A percentile compares a stretch with the other conserved stretches of the same genome.
These are phyloP conservation scores for Furcula furcula DNA, from an alignment of 2,888 invertebrate species.

Conservation along the genomic window DNA sequence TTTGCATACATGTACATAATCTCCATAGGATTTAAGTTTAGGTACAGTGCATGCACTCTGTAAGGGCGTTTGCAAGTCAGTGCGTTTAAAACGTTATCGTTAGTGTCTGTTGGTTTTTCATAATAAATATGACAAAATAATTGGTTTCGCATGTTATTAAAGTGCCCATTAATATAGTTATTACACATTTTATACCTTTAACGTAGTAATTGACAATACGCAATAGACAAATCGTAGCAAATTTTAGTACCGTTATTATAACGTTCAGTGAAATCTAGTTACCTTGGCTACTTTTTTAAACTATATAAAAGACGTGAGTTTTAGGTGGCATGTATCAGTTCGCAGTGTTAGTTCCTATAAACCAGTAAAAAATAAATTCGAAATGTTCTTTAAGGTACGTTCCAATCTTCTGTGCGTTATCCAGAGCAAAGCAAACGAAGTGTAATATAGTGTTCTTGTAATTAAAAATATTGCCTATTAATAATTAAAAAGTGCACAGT, in stretches of 20 bases:
- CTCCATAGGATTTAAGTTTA: too few species aligned
- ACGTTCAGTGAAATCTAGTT: constrained; percentile 19
- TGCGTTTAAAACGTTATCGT: too few species aligned
- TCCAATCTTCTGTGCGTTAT: background rate
- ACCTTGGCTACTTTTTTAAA: constrained; percentile 18
- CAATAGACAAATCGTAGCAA: constrained; percentile 14
- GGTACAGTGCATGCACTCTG: too few species aligned
- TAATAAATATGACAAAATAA: too few species aligned
- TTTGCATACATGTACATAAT: too few species aligned
- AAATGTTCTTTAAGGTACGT: constrained; percentile 22
- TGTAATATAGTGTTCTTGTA: background rate
- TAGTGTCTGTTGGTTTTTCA: too few species aligned
- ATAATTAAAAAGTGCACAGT: background rate
- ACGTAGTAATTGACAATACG: constrained; percentile 3
- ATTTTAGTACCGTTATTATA: constrained; percentile 18
- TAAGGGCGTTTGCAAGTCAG: too few species aligned
- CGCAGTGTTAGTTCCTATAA: background rate
- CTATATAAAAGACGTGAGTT: constrained; percentile 20
- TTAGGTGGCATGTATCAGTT: constrained; percentile 16
- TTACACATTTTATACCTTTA: constrained; percentile 1
- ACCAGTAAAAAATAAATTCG: constrained; percentile 8
- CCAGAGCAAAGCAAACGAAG: background rate
- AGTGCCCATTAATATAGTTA: too few species aligned
- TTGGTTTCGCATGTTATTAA: too few species aligned
- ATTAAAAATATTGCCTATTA: background rate